Percentiles rank a stretch among this genome's conserved stretches.
These are phyloP conservation scores for Hippotragus niger DNA, from an alignment of 2,113 vertebrate genomes.

Conservation along the genomic window DNA sequence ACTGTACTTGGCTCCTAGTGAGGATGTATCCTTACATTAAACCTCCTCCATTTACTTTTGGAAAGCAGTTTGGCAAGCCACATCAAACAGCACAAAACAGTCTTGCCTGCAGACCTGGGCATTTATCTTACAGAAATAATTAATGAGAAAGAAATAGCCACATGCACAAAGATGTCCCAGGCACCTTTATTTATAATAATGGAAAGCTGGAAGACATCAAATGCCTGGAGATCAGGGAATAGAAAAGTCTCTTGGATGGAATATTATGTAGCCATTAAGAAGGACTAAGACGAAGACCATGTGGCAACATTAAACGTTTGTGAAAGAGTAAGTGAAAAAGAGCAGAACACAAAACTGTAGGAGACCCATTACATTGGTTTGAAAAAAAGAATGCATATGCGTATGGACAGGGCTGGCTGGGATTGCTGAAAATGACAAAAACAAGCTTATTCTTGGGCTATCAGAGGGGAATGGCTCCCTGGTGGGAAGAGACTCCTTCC, in stretches of 20 bases:
- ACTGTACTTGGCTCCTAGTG: slow-evolving; percentile 23
- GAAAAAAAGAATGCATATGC: background rate
- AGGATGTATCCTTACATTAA: slow-evolving; percentile 23
- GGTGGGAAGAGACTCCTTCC: background rate
- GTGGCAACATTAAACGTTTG: background rate
- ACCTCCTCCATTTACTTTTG: slow-evolving; percentile 48
- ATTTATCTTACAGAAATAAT: slow-evolving; percentile 65
- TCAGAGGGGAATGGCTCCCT: background rate
- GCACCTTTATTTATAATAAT: slow-evolving; percentile 26
- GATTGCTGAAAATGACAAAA: background rate
- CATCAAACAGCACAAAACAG: slow-evolving; percentile 56
- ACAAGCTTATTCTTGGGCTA: background rate
- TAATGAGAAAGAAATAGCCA: slow-evolving; percentile 62
- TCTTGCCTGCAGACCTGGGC: background rate
- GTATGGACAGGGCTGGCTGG: background rate
- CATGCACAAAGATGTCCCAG: slow-evolving; percentile 10
- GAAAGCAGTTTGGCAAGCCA: slow-evolving; percentile 53
- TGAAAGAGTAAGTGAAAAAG: background rate
- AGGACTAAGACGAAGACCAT: background rate
- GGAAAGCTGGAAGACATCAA: background rate
- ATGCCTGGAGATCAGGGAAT: background rate
- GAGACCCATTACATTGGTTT: background rate
- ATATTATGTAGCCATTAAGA: slow-evolving; percentile 70
- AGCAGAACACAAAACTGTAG: background rate
- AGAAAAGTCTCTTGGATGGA: slow-evolving; percentile 10